phyloP scores from a whole-genome alignment of 2,797 vertebrate genomes.

The Setipinna tenuifilis region DNA sequence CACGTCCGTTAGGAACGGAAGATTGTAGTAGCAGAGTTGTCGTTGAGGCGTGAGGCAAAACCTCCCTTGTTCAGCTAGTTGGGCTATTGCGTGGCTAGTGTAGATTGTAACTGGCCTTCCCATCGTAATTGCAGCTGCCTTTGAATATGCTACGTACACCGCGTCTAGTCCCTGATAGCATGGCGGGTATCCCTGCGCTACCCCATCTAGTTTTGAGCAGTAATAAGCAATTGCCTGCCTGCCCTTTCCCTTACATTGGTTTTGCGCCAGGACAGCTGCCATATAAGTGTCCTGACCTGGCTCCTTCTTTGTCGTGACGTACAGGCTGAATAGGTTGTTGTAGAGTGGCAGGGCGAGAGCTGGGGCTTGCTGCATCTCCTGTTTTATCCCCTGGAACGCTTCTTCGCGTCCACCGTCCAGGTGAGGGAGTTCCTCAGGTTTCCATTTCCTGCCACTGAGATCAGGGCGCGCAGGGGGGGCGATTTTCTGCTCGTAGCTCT shows the following conservation, averaged over 20 bases:
- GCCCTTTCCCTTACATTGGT: not conserved
- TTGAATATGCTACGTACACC: conserved; percentile 29
- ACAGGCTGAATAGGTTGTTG: conserved; percentile 31
- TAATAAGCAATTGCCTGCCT: conserved; percentile 46
- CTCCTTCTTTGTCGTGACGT: conserved; percentile 23
- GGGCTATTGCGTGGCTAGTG: not conserved
- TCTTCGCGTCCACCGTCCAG: conserved; percentile 25
- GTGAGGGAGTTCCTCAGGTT: not conserved
- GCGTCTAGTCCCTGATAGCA: conserved; percentile 46
- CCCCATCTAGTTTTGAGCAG: conserved; percentile 30
- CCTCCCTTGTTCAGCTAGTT: not conserved
- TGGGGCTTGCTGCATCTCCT: conserved; percentile 33
- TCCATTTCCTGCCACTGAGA: not conserved
- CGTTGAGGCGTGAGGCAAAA: conserved; percentile 1
- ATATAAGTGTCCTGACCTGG: conserved; percentile 21
- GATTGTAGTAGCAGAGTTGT: not conserved
- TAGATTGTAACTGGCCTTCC: conserved; percentile 18
- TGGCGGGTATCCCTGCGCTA: conserved; percentile 29
- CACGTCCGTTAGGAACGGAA: not conserved
- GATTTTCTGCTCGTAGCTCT: conserved; percentile 24
- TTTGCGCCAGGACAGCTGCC: conserved; percentile 30
- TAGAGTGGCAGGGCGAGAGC: conserved; percentile 33
- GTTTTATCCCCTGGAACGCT: no score
- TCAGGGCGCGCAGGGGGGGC: conserved; percentile 14
- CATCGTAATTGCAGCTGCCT: conserved; percentile 36